phyloP scores from a whole-genome alignment of 2,113 vertebrate genomes.

The Microtus ochrogaster region DNA sequence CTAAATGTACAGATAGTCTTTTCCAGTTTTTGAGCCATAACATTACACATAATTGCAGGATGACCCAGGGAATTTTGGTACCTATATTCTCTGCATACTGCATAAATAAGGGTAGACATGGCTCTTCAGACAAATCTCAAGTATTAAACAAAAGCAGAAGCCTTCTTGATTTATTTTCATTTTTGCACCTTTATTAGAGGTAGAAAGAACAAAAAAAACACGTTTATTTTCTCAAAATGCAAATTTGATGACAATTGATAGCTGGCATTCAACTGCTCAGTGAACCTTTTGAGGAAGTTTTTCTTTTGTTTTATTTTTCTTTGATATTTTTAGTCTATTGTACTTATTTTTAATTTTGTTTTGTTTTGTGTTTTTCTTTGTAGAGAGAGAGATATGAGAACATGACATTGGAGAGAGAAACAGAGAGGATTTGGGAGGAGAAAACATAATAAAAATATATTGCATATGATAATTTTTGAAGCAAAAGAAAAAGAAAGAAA shows the following conservation, averaged over 20 bases:
- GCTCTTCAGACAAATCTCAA: background rate
- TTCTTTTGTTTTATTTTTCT: background rate
- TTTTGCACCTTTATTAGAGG: background rate
- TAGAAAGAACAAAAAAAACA: background rate
- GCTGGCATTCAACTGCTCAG: background rate
- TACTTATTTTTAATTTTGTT: background rate
- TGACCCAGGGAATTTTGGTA: too few species aligned
- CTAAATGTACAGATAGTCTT: background rate
- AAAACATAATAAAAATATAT: background rate
- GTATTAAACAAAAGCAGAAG: background rate
- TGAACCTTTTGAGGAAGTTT: background rate
- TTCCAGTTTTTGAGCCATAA: background rate
- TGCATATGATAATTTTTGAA: background rate
- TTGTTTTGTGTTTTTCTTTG: background rate
- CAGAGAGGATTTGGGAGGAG: background rate
- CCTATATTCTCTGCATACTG: background rate
- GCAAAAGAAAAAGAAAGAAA: background rate
- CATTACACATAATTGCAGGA: background rate
- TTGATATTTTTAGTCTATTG: background rate
- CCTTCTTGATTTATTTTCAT: background rate
- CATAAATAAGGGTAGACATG: background rate
- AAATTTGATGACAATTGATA: background rate
- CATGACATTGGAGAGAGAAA: background rate
- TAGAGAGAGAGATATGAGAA: background rate
- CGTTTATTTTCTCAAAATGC: constrained; percentile 7